Evolutionary conservation across 1,140 invertebrate genomes (phyloP).

Genomic region (Papilio aristodemus): DNA sequence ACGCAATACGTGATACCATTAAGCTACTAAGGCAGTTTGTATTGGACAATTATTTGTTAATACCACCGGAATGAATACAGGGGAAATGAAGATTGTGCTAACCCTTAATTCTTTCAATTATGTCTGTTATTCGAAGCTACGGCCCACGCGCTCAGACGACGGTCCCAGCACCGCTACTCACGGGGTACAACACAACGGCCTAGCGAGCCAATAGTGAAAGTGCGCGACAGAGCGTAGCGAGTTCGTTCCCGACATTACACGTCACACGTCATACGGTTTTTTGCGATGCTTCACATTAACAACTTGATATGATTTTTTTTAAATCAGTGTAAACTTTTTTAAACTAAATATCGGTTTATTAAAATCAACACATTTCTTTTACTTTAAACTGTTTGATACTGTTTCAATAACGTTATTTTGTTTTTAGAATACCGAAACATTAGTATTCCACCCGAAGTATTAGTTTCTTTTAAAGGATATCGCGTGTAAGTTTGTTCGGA

Average conservation of each 20-base stretch:
- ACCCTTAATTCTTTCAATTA: too few relatives aligned
- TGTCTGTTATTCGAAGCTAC: slow-evolving; percentile 11
- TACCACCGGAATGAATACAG: too few relatives aligned
- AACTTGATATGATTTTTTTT: background rate
- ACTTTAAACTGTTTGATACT: too few relatives aligned
- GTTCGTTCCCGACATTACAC: slow-evolving; percentile 35
- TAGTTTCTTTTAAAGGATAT: background rate
- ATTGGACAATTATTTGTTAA: too few relatives aligned
- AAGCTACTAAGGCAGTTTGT: too few relatives aligned
- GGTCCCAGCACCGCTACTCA: background rate
- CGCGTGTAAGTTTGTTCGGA: too few relatives aligned
- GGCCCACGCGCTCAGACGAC: slow-evolving; percentile 14
- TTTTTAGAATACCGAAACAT: background rate
- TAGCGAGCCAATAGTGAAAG: slow-evolving; percentile 38
- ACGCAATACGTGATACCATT: too few relatives aligned
- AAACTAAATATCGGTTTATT: too few relatives aligned
- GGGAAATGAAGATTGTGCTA: too few relatives aligned
- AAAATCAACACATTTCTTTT: too few relatives aligned
- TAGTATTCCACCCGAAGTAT: background rate
- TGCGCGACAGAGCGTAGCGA: slow-evolving; percentile 36
- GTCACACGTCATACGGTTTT: slow-evolving; percentile 26
- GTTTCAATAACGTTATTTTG: background rate
- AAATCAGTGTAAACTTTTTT: too few relatives aligned
- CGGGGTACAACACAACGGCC: background rate
- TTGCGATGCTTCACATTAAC: background rate